Evolutionary conservation across 2,888 invertebrate genomes (phyloP), one percentile per base, ranked within the genome.

Genomic region (Prosopocoilus inquinatus): DNA sequence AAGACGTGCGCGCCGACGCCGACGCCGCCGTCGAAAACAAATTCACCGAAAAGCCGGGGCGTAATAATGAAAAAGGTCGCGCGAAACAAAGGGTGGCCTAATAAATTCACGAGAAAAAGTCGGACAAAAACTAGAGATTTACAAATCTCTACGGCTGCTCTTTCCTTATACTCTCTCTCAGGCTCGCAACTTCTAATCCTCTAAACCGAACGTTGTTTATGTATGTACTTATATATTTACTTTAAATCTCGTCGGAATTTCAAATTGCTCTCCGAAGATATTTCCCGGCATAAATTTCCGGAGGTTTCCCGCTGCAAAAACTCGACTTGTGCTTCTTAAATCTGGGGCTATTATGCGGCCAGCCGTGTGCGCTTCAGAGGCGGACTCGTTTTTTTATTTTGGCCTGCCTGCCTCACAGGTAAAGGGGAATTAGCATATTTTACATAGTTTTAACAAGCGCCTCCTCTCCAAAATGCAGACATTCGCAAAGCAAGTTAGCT

Each of bases 151-250:
- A n/a, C 36, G 20, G 36, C 38, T 12, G 8, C 38, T 28, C 39
- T 8, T 20, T 33, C 16, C 36, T 9, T 39, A 15, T 38, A 16
- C 32, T 32, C 16, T 36, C 13, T 39, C 38, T 48, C 20, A 47
- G 28, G 36, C 49, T 55, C 15, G 47, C 41, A 47, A 46, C 39
- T 67, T 63, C 65, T 69, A 70, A 70, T 68, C 67, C 67, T 59
- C 62, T 67, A 65, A 65, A 66, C 63, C 64, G 62, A 65, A 64
- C 64, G 60, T 61, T 67, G 64, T 66, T 65, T 66, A 67, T 66
- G 64, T 63, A 65, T 65, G 63, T 66, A 65, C 63, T 64, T 66
- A 65, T 62, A 63, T 63, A 66, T 63, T 66, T 64, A 67, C 63
- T 64, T 61, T 60, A 62, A 66, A 68, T 66, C 69, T 64, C 63